Evolutionary conservation across 2,113 vertebrate genomes (phyloP).

Genomic region (Orcinus orca): DNA sequence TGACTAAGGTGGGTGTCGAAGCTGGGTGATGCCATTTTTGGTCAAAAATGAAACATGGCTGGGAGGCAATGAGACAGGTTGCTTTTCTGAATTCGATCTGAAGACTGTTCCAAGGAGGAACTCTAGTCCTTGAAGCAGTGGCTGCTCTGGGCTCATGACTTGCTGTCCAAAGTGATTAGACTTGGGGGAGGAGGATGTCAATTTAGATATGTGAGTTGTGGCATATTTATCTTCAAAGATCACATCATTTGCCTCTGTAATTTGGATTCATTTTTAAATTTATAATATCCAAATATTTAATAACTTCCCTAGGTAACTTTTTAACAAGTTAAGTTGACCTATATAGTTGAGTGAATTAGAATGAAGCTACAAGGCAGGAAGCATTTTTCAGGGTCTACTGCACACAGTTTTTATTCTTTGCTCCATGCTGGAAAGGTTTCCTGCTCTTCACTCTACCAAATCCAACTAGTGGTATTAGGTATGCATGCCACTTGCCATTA

Average conservation of each 20-base stretch:
- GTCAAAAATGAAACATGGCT: constrained; percentile 33
- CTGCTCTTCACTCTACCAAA: neutral
- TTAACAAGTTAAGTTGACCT: neutral
- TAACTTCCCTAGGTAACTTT: neutral
- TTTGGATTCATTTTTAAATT: neutral
- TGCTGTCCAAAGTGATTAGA: neutral
- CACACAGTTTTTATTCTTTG: neutral
- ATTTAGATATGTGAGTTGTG: neutral
- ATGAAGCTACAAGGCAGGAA: neutral
- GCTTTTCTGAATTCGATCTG: neutral
- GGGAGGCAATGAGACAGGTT: neutral
- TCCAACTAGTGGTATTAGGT: neutral
- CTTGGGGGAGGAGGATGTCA: neutral
- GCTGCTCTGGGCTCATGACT: neutral
- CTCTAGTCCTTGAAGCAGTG: neutral
- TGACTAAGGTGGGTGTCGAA: constrained; percentile 9
- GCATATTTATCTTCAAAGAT: neutral
- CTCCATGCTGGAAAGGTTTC: rapidly evolving
- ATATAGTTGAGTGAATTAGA: neutral
- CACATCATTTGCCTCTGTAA: neutral
- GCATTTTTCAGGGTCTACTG: neutral
- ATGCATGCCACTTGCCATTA: rapidly evolving
- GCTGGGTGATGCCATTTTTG: constrained; percentile 46
- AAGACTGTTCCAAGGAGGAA: neutral
- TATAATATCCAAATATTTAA: neutral